phyloP scores from a whole-genome alignment of 1,140 invertebrate genomes.

The Leptopilina clavipes region DNA sequence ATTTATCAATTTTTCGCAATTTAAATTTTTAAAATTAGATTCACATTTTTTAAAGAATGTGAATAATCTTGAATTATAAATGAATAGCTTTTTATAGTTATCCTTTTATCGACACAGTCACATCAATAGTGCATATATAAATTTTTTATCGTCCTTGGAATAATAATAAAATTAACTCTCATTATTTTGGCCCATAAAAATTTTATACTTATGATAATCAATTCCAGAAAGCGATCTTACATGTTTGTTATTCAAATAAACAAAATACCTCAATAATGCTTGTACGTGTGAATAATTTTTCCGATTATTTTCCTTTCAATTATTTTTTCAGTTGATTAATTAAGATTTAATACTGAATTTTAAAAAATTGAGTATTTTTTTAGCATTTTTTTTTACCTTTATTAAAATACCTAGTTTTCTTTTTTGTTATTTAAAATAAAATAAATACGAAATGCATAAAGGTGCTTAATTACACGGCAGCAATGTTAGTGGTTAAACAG shows the following conservation, averaged over 20 bases:
- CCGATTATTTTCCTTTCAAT: neutral
- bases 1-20: too few relatives aligned
- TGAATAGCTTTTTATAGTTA: too few relatives aligned
- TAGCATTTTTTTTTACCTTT: too few relatives aligned
- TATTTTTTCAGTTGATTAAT: too few relatives aligned
- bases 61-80: too few relatives aligned
- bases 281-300: neutral
- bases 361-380: too few relatives aligned
- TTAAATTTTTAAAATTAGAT: too few relatives aligned
- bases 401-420: too few relatives aligned
- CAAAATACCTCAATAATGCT: neutral
- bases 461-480: neutral
- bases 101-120: neutral
- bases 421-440: too few relatives aligned
- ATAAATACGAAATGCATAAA: too few relatives aligned
- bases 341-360: too few relatives aligned
- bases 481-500: conserved; percentile 3
- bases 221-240: conserved; percentile 7
- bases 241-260: neutral
- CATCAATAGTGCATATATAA: neutral
- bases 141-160: conserved; percentile 17
- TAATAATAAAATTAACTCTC: conserved; percentile 3
- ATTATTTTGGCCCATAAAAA: conserved; percentile 13
- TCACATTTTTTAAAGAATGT: too few relatives aligned
- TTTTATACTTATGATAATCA: conserved; percentile 23